Conservation (phyloP, 2,797 vertebrate genomes). For the Manis javanica region DNA sequence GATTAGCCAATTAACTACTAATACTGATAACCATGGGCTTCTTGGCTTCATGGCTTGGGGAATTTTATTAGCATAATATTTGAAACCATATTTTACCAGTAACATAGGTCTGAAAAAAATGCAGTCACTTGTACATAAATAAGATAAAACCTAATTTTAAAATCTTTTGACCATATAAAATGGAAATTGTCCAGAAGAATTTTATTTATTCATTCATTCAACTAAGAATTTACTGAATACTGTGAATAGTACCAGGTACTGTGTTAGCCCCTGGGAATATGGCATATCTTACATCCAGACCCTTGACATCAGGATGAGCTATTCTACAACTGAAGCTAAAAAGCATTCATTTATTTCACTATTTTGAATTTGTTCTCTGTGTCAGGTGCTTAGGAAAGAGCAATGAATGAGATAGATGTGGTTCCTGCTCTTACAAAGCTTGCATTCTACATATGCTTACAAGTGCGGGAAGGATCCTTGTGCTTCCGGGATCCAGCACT, state of each 20-base stretch:
- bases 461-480: not conserved
- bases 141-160: constrained; percentile 49
- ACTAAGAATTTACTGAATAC: not conserved
- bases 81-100: constrained; percentile 50
- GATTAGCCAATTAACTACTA: constrained; percentile 11
- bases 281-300: not conserved
- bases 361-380: not conserved
- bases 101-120: constrained; percentile 46
- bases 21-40: not conserved
- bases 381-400: not conserved
- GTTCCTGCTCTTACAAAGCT: not conserved
- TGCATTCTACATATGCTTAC: not conserved
- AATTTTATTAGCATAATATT: constrained; percentile 44
- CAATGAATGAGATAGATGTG: not conserved
- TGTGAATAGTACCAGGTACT: not conserved
- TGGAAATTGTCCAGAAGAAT: constrained; percentile 30
- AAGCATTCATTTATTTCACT: not conserved
- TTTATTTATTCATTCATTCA: constrained; percentile 39
- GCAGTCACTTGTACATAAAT: not conserved
- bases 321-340: not conserved
- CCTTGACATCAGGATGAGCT: not conserved
- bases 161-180: not conserved
- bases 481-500: not conserved
- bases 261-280: not conserved
- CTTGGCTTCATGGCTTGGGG: not conserved